Evolutionary conservation across 2,797 vertebrate genomes (phyloP).

Genomic region (Hafferia zeledoni): DNA sequence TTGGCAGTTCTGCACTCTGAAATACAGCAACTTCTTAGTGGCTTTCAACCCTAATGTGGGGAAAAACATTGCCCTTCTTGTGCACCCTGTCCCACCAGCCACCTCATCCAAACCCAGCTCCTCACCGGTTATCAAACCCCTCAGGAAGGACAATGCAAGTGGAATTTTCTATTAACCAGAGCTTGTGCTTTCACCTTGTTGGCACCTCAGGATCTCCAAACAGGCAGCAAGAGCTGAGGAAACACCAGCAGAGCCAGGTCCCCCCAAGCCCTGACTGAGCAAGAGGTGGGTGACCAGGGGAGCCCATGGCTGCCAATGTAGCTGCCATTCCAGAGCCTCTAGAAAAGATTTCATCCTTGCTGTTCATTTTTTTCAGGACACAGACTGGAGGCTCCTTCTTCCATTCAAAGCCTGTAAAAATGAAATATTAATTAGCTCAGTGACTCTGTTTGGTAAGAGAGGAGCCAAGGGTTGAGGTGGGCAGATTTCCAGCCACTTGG

Average conservation of each 20-base stretch:
- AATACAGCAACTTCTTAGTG: background rate
- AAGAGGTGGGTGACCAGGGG: background rate
- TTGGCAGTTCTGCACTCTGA: background rate
- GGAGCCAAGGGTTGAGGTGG: background rate
- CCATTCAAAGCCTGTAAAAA: background rate
- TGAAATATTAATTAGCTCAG: background rate
- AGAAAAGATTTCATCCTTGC: background rate
- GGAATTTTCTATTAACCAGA: background rate
- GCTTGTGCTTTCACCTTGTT: background rate
- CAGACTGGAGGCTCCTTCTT: background rate
- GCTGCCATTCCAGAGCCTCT: background rate
- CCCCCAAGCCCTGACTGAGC: background rate
- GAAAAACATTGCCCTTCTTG: background rate
- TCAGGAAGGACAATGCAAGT: background rate
- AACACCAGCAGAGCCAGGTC: background rate
- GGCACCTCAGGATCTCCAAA: background rate
- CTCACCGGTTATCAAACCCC: background rate
- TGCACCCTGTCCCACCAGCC: background rate
- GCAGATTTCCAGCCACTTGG: background rate
- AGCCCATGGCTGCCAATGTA: background rate
- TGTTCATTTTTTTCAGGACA: background rate
- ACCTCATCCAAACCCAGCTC: background rate
- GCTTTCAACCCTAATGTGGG: background rate
- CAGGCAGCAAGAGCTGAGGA: background rate
- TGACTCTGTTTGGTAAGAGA: background rate